Evolutionary conservation across 2,888 invertebrate species (phyloP), one percentile per base, ranked within the genome.

Genomic region (Celastrina argiolus): DNA sequence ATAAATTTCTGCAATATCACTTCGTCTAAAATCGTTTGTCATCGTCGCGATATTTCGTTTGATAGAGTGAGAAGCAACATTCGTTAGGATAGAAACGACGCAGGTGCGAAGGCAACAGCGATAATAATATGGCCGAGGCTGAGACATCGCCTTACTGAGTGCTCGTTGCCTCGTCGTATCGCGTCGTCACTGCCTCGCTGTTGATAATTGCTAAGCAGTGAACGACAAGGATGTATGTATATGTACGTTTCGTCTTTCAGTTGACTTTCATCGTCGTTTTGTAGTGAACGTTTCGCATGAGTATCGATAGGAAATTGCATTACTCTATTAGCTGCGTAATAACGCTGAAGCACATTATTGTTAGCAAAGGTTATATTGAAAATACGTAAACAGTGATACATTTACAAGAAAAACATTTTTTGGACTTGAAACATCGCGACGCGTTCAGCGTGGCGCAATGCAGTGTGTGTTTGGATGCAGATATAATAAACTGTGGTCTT

Each of bases 241-340:
- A 88, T 88, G 83, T 88, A 85, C 85, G 86, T 89, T 90, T 90
- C 90, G 89, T 88, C 89, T 90, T 89, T 89, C 90, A 91, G 90
- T 91, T 90, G 90, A 90, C 90, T 91, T 91, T 90, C 89, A 89
- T 88, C 90, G 87, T 85, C 86, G 89, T 88, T 88, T 87, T 86
- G 88, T 85, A 84, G 89, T 84, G 89, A 90, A 90, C 90, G 90
- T 88, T 90, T 90, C 86, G 88, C 87, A 84, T 87, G 83, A 83
- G 82, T 85, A 85, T 87, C 82, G 84, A 87, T 87, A 88, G 83
- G 80, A 86, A 86, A 88, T 87, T 86, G 86, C 88, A 85, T 80
- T 86, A 84, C 70, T 75, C 74, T 75, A 75, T 74, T 85, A 85
- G 87, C 87, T 86, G 88, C 88, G 88, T 88, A 88, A 87, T 88